These are phyloP conservation scores for Hydriomena furcata DNA, from an alignment of 2,888 invertebrate genomes.

Conservation along the genomic window DNA sequence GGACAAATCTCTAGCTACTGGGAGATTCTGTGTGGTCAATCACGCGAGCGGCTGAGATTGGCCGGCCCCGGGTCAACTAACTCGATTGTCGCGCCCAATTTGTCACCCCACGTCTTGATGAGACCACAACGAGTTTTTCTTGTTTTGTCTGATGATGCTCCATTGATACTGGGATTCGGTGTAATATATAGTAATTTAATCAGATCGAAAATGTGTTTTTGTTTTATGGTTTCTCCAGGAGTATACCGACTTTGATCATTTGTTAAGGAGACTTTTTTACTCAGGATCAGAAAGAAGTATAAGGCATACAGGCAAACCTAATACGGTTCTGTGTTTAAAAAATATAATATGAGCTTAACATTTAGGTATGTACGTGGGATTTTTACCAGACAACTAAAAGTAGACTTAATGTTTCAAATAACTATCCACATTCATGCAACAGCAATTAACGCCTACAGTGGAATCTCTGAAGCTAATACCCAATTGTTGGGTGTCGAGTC, in stretches of 20 bases:
- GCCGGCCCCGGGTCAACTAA: conserved; percentile 70
- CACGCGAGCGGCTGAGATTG: conserved; percentile 57
- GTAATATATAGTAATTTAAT: not conserved
- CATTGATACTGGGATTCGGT: conserved; percentile 12
- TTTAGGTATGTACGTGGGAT: no score
- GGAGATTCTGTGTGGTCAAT: conserved; percentile 51
- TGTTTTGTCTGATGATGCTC: conserved; percentile 31
- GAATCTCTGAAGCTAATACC: conserved; percentile 48
- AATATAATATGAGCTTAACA: no score
- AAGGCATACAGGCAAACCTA: not conserved
- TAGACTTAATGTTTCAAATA: no score
- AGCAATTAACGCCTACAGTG: conserved; percentile 61
- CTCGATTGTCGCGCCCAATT: conserved; percentile 79
- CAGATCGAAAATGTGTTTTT: not conserved
- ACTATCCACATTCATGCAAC: conserved; percentile 45
- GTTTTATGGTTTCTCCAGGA: not conserved
- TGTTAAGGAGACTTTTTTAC: no score
- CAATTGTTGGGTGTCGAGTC: conserved; percentile 49
- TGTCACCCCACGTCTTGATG: conserved; percentile 60
- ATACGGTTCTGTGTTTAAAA: no score
- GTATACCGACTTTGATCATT: no score
- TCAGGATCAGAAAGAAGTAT: not conserved
- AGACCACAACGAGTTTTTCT: conserved; percentile 55
- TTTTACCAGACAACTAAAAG: no score
- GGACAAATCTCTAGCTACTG: conserved; percentile 19